A percentile compares a stretch with the other conserved stretches of the same genome.
Conservation (phyloP, 2,888 invertebrate species). For the Ceratothoa steindachneri region DNA sequence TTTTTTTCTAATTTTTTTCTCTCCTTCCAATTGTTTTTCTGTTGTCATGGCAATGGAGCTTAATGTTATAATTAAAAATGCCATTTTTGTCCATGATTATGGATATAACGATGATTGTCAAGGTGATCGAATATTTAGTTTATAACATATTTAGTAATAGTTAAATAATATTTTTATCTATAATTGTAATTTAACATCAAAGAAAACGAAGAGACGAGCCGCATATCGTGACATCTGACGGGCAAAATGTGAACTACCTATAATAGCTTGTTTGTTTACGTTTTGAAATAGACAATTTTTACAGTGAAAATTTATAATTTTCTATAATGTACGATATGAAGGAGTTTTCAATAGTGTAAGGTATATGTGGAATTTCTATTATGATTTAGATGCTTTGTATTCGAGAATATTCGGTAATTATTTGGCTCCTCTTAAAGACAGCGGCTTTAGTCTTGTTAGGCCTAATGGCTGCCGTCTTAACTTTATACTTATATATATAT, state of each 20-base stretch:
- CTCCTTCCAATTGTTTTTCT: conserved; percentile 6
- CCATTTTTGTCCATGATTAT: too few relatives aligned
- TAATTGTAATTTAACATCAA: not conserved
- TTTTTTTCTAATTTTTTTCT: conserved; percentile 1
- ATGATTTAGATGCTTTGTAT: not conserved
- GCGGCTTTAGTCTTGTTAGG: not conserved
- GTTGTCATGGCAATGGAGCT: conserved; percentile 8
- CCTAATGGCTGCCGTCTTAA: conserved; percentile 6
- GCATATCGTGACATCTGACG: conserved; percentile 36
- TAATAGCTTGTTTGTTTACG: conserved; percentile 47
- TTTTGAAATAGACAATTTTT: conserved; percentile 26
- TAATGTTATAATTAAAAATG: too few relatives aligned
- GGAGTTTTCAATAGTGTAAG: not conserved
- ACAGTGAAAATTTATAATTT: not conserved
- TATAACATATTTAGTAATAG: not conserved
- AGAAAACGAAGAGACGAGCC: conserved; percentile 8
- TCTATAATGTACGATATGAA: not conserved
- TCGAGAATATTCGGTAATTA: not conserved
- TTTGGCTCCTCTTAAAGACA: not conserved
- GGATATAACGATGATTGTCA: too few relatives aligned
- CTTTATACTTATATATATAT: not conserved
- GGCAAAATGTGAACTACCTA: conserved; percentile 26
- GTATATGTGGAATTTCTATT: not conserved
- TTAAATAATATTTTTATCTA: not conserved
- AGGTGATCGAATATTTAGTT: too few relatives aligned